Evolutionary conservation across 37 sponge, comb jelly and placozoan genomes (phyloP).

Genomic region (Agelas oroides): DNA sequence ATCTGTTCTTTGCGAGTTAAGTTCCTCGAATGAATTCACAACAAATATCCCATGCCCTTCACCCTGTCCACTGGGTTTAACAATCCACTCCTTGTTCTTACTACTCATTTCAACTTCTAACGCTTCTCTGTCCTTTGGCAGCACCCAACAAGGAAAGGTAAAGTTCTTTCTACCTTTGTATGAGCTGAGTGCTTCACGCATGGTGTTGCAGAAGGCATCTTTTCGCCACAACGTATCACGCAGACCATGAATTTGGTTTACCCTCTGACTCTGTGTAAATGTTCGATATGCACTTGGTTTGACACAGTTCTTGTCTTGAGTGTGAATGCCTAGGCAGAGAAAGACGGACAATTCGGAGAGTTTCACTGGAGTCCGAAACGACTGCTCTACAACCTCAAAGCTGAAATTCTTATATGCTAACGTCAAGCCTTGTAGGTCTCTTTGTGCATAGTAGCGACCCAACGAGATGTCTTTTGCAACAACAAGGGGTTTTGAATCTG

Average conservation of each 20-base stretch:
- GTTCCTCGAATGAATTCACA: constrained; percentile 43
- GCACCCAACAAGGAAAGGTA: constrained; percentile 88
- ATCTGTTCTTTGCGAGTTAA: constrained; percentile 2
- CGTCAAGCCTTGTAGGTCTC: constrained; percentile 89
- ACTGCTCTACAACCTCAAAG: constrained; percentile 67
- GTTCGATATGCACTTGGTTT: constrained; percentile 32
- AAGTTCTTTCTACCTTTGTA: constrained; percentile 62
- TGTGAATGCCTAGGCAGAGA: constrained; percentile 75
- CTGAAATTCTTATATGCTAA: constrained; percentile 67
- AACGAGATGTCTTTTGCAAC: constrained; percentile 79
- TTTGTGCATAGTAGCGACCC: constrained; percentile 78
- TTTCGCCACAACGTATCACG: constrained; percentile 88
- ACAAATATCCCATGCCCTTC: constrained; percentile 92
- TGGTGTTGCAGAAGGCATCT: constrained; percentile 80
- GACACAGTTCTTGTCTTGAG: constrained; percentile 79
- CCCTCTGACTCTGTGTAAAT: constrained; percentile 48
- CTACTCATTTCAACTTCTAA: constrained; percentile 48
- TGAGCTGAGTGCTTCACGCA: constrained; percentile 62
- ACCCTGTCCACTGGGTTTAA: constrained; percentile 79
- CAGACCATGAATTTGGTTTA: constrained; percentile 77
- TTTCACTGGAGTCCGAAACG: constrained; percentile 13
- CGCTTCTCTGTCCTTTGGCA: constrained; percentile 73
- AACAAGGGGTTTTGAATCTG: constrained; percentile 46
- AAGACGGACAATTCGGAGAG: constrained; percentile 70
- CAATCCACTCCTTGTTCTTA: constrained; percentile 55